Percentiles rank a stretch among this genome's conserved stretches.
phyloP scores from a whole-genome alignment of 2,888 invertebrate species.

The Eristalis pertinax region DNA sequence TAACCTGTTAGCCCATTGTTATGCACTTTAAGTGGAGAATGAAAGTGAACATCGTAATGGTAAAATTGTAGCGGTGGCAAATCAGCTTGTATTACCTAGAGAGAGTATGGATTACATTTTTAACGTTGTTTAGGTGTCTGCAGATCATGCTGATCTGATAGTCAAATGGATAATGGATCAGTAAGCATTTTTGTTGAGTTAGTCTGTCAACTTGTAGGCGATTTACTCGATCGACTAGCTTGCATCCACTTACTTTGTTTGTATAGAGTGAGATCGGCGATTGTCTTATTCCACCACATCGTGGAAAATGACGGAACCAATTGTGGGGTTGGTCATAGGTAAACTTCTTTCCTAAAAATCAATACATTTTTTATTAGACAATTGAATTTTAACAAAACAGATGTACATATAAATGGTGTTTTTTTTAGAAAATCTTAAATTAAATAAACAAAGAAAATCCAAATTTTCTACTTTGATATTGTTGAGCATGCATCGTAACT shows the following conservation, averaged over 20 bases:
- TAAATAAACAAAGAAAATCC: too few species aligned
- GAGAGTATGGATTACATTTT: neutral
- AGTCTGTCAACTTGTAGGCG: too few species aligned
- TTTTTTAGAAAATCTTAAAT: too few species aligned
- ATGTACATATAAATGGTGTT: too few species aligned
- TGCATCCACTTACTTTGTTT: slow-evolving; percentile 74
- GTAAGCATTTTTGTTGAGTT: too few species aligned
- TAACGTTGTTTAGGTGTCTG: too few species aligned
- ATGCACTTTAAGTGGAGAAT: neutral
- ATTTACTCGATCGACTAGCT: too few species aligned
- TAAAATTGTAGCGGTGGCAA: neutral
- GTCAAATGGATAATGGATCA: too few species aligned
- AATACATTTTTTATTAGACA: neutral
- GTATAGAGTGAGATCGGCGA: slow-evolving; percentile 82
- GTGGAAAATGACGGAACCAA: slow-evolving; percentile 84
- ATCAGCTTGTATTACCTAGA: neutral
- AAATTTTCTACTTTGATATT: too few species aligned
- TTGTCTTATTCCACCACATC: slow-evolving; percentile 85
- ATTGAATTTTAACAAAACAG: too few species aligned
- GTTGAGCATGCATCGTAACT: too few species aligned
- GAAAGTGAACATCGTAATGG: slow-evolving; percentile 5
- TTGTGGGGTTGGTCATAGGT: slow-evolving; percentile 76
- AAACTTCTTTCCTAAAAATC: slow-evolving; percentile 23
- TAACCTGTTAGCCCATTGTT: slow-evolving; percentile 22
- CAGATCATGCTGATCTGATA: too few species aligned